phyloP scores from a whole-genome alignment of 2,113 vertebrate species.

The Cariama cristata region DNA sequence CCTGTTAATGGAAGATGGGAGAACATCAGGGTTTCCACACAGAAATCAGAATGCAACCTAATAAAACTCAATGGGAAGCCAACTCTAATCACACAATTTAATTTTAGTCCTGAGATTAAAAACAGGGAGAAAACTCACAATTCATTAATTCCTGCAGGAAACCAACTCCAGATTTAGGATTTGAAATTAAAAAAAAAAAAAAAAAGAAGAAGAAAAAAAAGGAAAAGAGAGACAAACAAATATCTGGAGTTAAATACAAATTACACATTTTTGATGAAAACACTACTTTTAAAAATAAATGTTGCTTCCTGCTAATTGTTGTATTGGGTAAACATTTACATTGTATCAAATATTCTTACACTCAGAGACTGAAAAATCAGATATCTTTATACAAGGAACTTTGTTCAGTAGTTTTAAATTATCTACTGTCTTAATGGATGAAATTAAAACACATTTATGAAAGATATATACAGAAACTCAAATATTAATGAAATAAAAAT shows the following conservation, averaged over 20 bases:
- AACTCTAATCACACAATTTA: slow-evolving; percentile 26
- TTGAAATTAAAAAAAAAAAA: background rate
- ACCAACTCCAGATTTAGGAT: background rate
- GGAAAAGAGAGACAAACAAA: background rate
- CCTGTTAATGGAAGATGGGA: background rate
- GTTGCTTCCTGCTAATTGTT: background rate
- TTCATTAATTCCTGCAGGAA: slow-evolving; percentile 50
- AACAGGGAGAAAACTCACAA: background rate
- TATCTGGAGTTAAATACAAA: background rate
- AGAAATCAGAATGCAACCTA: slow-evolving; percentile 3
- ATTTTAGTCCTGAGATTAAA: slow-evolving; percentile 56
- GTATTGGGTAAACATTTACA: background rate
- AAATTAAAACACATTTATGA: background rate
- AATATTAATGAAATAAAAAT: background rate
- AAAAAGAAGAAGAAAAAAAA: too few species aligned
- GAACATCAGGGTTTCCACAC: slow-evolving; percentile 21
- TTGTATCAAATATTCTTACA: background rate
- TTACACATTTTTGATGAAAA: background rate
- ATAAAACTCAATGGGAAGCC: slow-evolving; percentile 54
- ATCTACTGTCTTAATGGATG: background rate
- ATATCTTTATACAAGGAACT: background rate
- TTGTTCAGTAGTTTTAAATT: background rate
- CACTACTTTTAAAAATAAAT: background rate
- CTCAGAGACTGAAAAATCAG: background rate
- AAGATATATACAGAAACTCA: background rate